Base-by-base conservation (phyloP, 2,113 vertebrate species). In the Takifugu bimaculatus region DNA sequence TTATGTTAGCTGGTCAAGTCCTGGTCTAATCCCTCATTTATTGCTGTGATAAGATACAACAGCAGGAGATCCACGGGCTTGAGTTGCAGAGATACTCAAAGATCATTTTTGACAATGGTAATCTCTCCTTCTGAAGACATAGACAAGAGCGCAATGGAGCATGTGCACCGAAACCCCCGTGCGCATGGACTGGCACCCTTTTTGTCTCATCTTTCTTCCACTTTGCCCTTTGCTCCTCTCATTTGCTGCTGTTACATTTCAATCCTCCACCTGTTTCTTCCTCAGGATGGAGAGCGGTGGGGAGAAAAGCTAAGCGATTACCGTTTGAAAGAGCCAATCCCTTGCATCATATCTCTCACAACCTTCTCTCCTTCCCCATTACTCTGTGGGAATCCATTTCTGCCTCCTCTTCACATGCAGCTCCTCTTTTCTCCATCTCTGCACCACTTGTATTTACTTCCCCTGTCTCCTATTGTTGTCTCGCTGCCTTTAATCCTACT, bases 241-340 rank as follows among this genome's bases (percentile, higher is more conserved):
- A 79, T 84, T 87, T 82, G 63, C 68, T 70, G 81, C 60, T 79
- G 85, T 86, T 81, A 83, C 83, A 86, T 88, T 88, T 88, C 85
- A 86, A 84, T 81, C 82, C 80, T 48, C 29, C 6, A 57, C 65
- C 72, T 79, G 76, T 63, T 85, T 71, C 70, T 77, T 62, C 72
- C 69, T 78, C 79, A 80, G 50, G 48, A 69, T 62, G 66, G 65
- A 70, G 82, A 55, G 20, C 20, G 20, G 20, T 20, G 20, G 68
- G 70, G 74, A 27, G 15, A 43, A 65, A 51, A 45, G 82, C 75
- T 81, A 84, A 85, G 86, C 68, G 76, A 88, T 87, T 87, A 83
- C 78, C 52, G 81, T 78, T 84, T 84, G 79, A 88, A 85, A 83
- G 74, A 79, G 82, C 78, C 79, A 77, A 20, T 84, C 79, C 72